Evolutionary conservation across 2,888 invertebrate species (phyloP).

Genomic region (Laothoe populi): DNA sequence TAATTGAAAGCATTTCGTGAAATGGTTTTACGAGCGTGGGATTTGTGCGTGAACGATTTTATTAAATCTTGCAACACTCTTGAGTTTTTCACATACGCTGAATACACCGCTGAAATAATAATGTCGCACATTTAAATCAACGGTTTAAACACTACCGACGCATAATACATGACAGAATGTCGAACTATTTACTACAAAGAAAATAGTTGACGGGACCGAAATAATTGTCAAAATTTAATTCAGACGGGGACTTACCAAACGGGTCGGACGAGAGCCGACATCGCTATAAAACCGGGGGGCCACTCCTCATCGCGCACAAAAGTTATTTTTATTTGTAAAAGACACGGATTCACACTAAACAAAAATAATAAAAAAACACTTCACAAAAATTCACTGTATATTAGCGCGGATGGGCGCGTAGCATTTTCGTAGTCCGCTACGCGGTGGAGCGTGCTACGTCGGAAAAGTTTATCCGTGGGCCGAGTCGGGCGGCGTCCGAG

Average conservation of each 20-base stretch:
- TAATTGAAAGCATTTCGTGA: constrained; percentile 82
- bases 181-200: constrained; percentile 53
- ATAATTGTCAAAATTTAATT: constrained; percentile 39
- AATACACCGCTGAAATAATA: constrained; percentile 77
- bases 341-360: constrained; percentile 62
- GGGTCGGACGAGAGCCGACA: constrained; percentile 84
- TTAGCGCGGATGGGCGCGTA: constrained; percentile 46
- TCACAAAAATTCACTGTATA: constrained; percentile 60
- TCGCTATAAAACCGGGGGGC: constrained; percentile 77
- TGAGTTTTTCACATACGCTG: constrained; percentile 64
- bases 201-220: constrained; percentile 50
- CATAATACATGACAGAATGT: constrained; percentile 44
- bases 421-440: constrained; percentile 52
- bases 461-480: constrained; percentile 76
- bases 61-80: constrained; percentile 66
- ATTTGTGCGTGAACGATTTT: constrained; percentile 78
- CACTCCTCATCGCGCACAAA: constrained; percentile 77
- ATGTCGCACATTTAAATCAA: constrained; percentile 49
- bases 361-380: constrained; percentile 56
- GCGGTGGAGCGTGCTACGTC: constrained; percentile 61
- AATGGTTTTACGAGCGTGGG: constrained; percentile 85
- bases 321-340: constrained; percentile 51
- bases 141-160: constrained; percentile 44
- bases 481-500: constrained; percentile 55
- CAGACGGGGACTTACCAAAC: constrained; percentile 75